These are phyloP conservation scores for Mixornis gularis DNA, from an alignment of 2,113 vertebrate species.

Conservation along the genomic window DNA sequence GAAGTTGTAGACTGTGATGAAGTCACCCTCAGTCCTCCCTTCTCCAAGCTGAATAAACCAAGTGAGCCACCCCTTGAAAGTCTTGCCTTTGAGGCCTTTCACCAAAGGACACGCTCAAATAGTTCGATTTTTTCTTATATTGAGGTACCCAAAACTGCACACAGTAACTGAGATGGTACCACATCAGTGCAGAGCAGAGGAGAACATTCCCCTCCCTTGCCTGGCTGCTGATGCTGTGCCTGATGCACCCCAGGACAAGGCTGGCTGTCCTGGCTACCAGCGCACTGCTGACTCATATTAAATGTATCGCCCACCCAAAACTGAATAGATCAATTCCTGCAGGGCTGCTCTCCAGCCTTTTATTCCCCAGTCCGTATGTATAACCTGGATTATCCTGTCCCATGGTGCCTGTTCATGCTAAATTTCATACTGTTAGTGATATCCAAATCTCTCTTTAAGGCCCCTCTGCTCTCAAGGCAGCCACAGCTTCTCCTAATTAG, in stretches of 20 bases:
- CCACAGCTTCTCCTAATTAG: not conserved
- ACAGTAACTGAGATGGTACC: too few species aligned
- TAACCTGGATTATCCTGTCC: not conserved
- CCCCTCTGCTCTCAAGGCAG: not conserved
- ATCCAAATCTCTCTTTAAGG: not conserved
- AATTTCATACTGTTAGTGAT: not conserved
- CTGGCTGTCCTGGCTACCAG: not conserved
- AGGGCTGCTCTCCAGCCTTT: not conserved
- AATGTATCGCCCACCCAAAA: not conserved
- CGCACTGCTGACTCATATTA: not conserved
- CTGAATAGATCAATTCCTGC: not conserved
- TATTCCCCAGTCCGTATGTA: not conserved
- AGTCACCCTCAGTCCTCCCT: not conserved
- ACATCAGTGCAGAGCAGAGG: not conserved
- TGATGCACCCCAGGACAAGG: fast-evolving
- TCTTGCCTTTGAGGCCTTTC: not conserved
- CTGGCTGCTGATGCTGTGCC: not conserved
- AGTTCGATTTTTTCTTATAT: not conserved
- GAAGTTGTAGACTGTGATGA: not conserved
- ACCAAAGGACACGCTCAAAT: not conserved
- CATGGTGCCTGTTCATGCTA: not conserved
- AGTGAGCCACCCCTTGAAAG: not conserved
- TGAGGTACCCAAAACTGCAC: not conserved
- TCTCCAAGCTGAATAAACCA: not conserved
- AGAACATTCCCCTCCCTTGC: fast-evolving